phyloP scores from a whole-genome alignment of 53 echinoderm and acorn worm species.

The Mesocentrotus franciscanus region DNA sequence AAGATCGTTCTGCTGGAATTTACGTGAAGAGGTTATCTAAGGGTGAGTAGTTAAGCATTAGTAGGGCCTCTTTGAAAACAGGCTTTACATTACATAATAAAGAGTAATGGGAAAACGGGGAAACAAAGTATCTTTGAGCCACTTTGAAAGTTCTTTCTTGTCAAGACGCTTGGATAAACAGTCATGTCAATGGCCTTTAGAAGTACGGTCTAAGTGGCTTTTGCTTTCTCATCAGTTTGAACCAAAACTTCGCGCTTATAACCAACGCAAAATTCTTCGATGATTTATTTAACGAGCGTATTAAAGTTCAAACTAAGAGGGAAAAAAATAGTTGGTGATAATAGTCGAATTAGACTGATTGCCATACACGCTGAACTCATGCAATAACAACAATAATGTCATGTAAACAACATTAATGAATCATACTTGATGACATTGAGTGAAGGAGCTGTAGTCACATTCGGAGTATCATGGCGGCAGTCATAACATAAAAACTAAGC shows the following conservation, averaged over 20 bases:
- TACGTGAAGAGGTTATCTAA: neutral
- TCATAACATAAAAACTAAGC: neutral
- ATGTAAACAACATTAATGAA: constrained; percentile 5
- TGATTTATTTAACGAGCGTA: neutral
- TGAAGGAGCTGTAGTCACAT: neutral
- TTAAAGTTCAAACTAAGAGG: no score
- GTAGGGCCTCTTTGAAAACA: neutral
- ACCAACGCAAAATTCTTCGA: neutral
- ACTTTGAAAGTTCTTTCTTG: neutral
- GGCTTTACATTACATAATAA: neutral
- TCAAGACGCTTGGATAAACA: neutral
- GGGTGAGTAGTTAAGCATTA: neutral
- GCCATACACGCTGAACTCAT: no score
- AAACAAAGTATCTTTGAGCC: neutral
- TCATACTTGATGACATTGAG: neutral
- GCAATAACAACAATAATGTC: neutral
- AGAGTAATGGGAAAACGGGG: neutral
- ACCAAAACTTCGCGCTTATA: neutral
- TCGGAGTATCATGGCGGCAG: neutral
- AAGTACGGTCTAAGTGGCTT: neutral
- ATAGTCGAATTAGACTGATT: no score
- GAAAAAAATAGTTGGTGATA: no score
- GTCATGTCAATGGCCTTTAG: neutral
- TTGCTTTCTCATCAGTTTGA: neutral
- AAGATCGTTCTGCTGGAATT: neutral